phyloP scores from a whole-genome alignment of 2,888 invertebrate genomes.

The Callosobruchus maculatus region DNA sequence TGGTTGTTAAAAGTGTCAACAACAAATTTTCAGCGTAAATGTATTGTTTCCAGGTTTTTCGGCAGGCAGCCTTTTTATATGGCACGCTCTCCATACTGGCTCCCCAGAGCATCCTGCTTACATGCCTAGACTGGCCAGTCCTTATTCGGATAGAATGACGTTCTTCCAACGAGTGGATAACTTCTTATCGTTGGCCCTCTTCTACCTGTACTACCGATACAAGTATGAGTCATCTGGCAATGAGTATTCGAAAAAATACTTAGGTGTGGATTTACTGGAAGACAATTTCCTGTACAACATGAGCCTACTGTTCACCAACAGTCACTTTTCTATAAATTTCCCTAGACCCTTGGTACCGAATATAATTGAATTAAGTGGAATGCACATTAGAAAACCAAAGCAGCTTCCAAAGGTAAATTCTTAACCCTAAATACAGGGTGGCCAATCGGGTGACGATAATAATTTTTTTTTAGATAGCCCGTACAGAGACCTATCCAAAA shows the following conservation, averaged over 20 bases:
- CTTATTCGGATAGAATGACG: slow-evolving; percentile 31
- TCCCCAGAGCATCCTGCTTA: slow-evolving; percentile 51
- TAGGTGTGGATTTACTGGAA: slow-evolving; percentile 50
- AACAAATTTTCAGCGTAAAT: neutral
- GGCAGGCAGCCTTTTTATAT: slow-evolving; percentile 45
- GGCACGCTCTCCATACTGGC: slow-evolving; percentile 49
- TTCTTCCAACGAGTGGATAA: slow-evolving; percentile 47
- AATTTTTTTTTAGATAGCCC: too few relatives aligned
- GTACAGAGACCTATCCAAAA: too few relatives aligned
- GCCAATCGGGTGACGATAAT: too few relatives aligned
- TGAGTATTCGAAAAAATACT: slow-evolving; percentile 42
- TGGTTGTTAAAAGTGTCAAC: too few relatives aligned
- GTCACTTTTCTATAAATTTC: slow-evolving; percentile 48
- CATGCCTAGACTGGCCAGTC: slow-evolving; percentile 49
- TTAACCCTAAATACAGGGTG: too few relatives aligned
- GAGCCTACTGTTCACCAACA: slow-evolving; percentile 51
- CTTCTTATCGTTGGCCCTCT: slow-evolving; percentile 18
- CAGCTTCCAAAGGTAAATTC: slow-evolving; percentile 26
- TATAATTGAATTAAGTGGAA: slow-evolving; percentile 53
- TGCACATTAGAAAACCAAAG: slow-evolving; percentile 48
- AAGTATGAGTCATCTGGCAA: slow-evolving; percentile 10
- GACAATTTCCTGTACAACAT: slow-evolving; percentile 49
- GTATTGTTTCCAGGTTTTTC: slow-evolving; percentile 10
- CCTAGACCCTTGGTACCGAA: slow-evolving; percentile 50
- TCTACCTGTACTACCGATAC: slow-evolving; percentile 15